Base-by-base conservation (phyloP, 2,113 vertebrate species). In the Butorides virescens region DNA sequence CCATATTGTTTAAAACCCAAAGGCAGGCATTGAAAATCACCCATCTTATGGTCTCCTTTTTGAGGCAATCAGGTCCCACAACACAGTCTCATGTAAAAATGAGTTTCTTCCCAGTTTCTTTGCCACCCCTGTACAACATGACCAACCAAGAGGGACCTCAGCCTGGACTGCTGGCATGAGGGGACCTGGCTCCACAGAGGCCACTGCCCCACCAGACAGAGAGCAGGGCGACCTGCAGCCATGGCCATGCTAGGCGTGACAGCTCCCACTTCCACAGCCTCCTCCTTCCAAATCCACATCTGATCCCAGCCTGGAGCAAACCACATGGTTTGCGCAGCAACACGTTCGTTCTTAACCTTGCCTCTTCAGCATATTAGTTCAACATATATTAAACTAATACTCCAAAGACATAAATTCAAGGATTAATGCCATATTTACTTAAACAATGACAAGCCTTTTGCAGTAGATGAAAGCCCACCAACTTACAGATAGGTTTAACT, bases 381-480 rank as follows among this genome's bases (percentile, higher is more conserved):
- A 76, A 70, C 8, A 61, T 50, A 26, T 3, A 68, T 42, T 85
- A 56, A 85, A 76, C 21, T 46, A 82, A 68, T 47, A 68, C 34
- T 36, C 34, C n/a, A 21, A 80, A 93, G 50, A 80, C 0, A 1
- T 20, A 90, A 42, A 0, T 71, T 93, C 25, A 76, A 79, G 82
- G 62, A 86, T 79, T 88, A 90, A 92, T 58, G 30, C 49, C 37
- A 20, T 68, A 89, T 37, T 93, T 86, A 86, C 22, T 17, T 74
- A 92, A 92, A 94, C 73, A 94, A 71, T 49, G 61, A 58, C 62
- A 86, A 76, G 82, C 25, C 46, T 66, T 90, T 46, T 49, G 29
- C 67, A 91, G 32, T 26, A 85, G 93, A 88, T 53, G 37, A 83
- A 94, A 95, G 47, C 50, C 71, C 82, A 67, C n/a, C 93, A 71